Base-by-base conservation (phyloP, 2,113 vertebrate species). In the Vulpes vulpes region DNA sequence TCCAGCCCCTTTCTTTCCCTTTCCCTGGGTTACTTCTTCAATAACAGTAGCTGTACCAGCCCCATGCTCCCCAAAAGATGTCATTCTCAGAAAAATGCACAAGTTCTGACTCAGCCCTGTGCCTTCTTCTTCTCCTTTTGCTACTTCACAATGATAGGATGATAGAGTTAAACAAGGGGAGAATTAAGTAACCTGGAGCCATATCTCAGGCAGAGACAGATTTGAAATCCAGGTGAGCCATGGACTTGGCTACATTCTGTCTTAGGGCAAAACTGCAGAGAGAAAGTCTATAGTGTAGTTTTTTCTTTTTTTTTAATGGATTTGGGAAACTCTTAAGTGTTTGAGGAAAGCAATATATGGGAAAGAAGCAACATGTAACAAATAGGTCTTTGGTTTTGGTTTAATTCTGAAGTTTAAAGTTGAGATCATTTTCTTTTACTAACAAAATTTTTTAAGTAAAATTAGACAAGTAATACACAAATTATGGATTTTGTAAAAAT, bases 371-470 rank as follows among this genome's bases (percentile, higher is more conserved):
- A 23, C n/a, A 43, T 64, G 60, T 19, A 87, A 73, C 76, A 91
- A 19, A 83, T 11, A 83, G 89, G 59, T 11, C 17, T 82, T 92
- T 78, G 35, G 20, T 30, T 88, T 94, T 95, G 60, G 53, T 78
- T 92, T 92, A 90, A 69, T 16, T 71, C 53, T 95, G 19, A 93
- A 73, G 57, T 57, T 69, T 89, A 80, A 85, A 78, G 9, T 57
- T 87, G 30, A 94, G 27, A 76, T 91, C 10, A 51, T 1, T 35
- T 92, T 83, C 30, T 80, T 90, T 78, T 90, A 74, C 17, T 83
- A 87, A 60, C 38, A 78, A 60, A 78, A 78, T 22, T 35, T 83
- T 87, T 92, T 23, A 95, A 82, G 38, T 83, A 74, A 91, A 93
- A 84, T 20, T 83, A 49, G 60, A 35, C 35, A 96, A 94, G 12